These are phyloP conservation scores for Pachliopta kotzebuea DNA, from an alignment of 2,888 invertebrate species.

Conservation along the genomic window DNA sequence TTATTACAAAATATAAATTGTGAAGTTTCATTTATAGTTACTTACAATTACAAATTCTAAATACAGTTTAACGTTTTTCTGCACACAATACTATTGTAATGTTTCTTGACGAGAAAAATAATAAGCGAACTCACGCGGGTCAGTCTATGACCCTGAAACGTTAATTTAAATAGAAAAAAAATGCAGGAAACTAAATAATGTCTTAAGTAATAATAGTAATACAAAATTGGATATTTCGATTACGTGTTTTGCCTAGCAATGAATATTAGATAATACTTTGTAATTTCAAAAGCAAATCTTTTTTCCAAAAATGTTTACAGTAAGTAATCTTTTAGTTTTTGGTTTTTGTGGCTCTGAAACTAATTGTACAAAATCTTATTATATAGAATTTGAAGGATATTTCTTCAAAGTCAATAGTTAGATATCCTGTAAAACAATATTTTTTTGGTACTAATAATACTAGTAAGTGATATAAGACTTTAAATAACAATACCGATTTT, in stretches of 20 bases:
- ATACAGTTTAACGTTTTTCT: not conserved
- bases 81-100: not conserved
- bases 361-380: no score
- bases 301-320: no score
- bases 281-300: not conserved
- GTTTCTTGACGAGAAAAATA: not conserved
- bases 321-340: no score
- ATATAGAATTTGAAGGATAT: no score
- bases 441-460: no score
- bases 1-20: not conserved
- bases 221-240: not conserved
- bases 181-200: not conserved
- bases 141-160: not conserved
- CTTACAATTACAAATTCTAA: not conserved
- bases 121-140: not conserved
- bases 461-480: no score
- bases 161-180: conserved; percentile 1
- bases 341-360: no score
- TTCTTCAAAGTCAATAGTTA: no score
- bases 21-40: not conserved
- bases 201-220: not conserved
- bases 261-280: not conserved
- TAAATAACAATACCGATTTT: no score
- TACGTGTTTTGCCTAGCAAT: not conserved
- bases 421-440: no score